Conservation (phyloP, 1,140 invertebrate genomes). For the Papilio xuthus region DNA sequence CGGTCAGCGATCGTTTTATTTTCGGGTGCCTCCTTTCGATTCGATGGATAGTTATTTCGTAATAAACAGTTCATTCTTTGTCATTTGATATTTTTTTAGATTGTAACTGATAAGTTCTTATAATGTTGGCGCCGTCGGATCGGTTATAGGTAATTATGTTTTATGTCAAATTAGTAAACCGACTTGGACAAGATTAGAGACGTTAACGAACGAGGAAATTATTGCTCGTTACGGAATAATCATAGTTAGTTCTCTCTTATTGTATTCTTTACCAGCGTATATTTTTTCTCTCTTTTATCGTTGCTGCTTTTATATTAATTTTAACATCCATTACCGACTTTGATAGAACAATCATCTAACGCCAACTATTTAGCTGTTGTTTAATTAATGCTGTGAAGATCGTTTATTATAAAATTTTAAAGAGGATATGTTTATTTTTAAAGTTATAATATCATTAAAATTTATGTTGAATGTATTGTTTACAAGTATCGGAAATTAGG, state of each 20-base stretch:
- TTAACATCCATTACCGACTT: background rate
- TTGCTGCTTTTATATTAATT: constrained; percentile 1
- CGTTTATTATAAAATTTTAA: background rate
- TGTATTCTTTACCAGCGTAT: constrained; percentile 10
- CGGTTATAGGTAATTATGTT: constrained; percentile 63
- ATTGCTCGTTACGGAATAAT: constrained; percentile 50
- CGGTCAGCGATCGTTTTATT: constrained; percentile 74
- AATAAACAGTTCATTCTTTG: constrained; percentile 79
- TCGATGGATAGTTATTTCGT: constrained; percentile 74
- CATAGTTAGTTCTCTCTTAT: constrained; percentile 42
- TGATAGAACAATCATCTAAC: background rate
- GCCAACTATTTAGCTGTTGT: background rate
- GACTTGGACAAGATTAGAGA: constrained; percentile 41
- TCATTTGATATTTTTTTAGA: constrained; percentile 77
- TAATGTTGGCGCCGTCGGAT: constrained; percentile 68
- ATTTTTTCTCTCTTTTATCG: background rate
- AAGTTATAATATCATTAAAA: background rate
- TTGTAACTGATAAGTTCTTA: constrained; percentile 59
- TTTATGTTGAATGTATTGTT: background rate
- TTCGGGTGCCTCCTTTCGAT: constrained; percentile 69
- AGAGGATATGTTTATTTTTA: background rate
- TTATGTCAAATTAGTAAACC: constrained; percentile 61
- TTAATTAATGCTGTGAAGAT: background rate
- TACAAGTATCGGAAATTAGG: background rate
- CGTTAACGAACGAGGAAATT: constrained; percentile 39